Base-by-base conservation (phyloP, 2,888 invertebrate species). In the Nephrocerus scutellatus region DNA sequence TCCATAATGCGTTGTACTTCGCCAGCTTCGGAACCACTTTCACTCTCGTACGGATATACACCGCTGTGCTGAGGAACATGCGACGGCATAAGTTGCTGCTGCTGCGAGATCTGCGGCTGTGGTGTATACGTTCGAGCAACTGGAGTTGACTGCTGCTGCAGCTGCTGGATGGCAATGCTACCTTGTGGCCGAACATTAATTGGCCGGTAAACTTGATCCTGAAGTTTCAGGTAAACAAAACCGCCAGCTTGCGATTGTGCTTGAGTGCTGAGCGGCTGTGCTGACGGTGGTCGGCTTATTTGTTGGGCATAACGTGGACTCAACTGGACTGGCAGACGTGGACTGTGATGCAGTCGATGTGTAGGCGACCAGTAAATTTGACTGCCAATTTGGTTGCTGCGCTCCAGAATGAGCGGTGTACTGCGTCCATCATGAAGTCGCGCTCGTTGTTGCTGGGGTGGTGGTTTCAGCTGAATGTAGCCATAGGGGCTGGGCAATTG, bases 11-110 rank as follows among this genome's bases (percentile, higher is more conserved):
- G 71, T 55, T 80, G 79, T 41, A 82, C 75, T 66, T 83, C 83
- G 5, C 80, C 79, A 24, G 79, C 80, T 59, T 83, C 82, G 25
- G 81, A 81, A 18, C 80, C 81, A 56, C 80, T 80, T 60, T 82
- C 82, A 44, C 79, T 79, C 55, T 80, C 81, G 5, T 75, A 75
- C 24, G 52, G 39, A 24, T 51, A 48, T 16, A 43, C 36, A 39
- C 37, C 36, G n/a, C n/a, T n/a, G n/a, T n/a, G n/a, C n/a, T n/a
- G n/a, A n/a, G n/a, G n/a, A n/a, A n/a, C n/a, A 38, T 54, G 35
- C 33, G 48, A 46, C 36, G 47, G 52, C 31, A 38, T 41, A 14
- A 15, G 39, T 13, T 31, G 36, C 3, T 38, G 42, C 5, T 34
- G 34, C 14, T 31, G 43, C 1, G 48, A 46, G 24, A 39, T 41